Base-by-base conservation (phyloP, 2,888 invertebrate species). In the Papilio elwesi region DNA sequence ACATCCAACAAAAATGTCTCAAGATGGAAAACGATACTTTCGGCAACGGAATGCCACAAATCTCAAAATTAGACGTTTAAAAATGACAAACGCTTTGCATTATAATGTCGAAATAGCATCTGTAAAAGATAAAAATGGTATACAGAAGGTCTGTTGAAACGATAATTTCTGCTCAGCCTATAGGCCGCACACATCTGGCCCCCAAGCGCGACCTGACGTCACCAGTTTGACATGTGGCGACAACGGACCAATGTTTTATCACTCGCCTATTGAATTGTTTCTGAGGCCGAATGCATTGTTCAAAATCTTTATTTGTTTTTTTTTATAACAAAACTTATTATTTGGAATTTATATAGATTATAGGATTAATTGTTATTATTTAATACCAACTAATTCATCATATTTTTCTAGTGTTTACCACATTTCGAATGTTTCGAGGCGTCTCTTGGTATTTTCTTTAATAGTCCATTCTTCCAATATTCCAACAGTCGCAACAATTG, bases 211-310 rank as follows among this genome's bases (percentile, higher is more conserved):
- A 73, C 59, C 82, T 88, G 89, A 89, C 91, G 90, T 90, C 88
- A 90, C 75, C 51, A 74, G 48, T 77, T 78, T 82, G 84, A 88
- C 91, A 90, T 90, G 90, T 90, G 90, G 87, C 86, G 84, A 88
- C 87, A 87, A 83, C 82, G 79, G 80, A 79, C 78, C 81, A 78
- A 73, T 73, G 76, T 80, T 86, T 83, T 85, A 85, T 84, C 82
- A 76, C 79, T 78, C 79, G 77, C 77, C 83, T 82, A 85, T 85
- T 83, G 81, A 84, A 76, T 74, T 70, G 57, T 73, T 53, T 63
- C 53, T 36, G 47, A 62, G 63, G 52, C 9, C 66, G 38, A 67
- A 66, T 59, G 66, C 65, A 68, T 71, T 74, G 71, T 71, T 63
- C 74, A 47, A 63, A 48, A 16, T 13, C 6, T 57, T 8, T 43